Evolutionary conservation across 2,797 vertebrate species (phyloP).

Genomic region (Ficedula albicollis): DNA sequence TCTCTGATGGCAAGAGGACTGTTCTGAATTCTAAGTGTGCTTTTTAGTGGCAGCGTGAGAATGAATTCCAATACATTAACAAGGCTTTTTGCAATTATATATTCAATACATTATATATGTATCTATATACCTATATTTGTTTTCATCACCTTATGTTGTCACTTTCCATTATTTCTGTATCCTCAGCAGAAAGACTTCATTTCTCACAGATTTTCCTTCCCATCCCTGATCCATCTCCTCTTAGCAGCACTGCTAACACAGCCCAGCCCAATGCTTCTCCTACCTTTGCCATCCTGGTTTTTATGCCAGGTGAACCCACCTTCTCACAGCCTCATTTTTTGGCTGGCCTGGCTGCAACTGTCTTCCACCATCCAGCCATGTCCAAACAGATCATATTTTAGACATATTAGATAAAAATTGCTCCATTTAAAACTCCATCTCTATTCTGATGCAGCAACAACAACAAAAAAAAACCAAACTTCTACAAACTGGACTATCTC

Average conservation of each 20-base stretch:
- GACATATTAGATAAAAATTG: not conserved
- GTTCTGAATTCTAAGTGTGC: slow-evolving; percentile 14
- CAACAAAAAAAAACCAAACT: not conserved
- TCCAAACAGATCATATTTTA: not conserved
- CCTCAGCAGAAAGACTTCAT: not conserved
- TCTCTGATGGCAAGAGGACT: slow-evolving; percentile 6
- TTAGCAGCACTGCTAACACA: not conserved
- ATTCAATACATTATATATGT: not conserved
- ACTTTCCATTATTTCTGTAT: not conserved
- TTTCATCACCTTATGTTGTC: not conserved
- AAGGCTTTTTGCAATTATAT: not conserved
- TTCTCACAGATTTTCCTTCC: not conserved
- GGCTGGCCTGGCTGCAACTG: not conserved
- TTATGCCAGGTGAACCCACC: not conserved
- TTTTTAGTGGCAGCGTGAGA: not conserved
- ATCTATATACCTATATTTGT: not conserved
- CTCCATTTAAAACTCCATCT: not conserved
- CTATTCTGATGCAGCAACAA: not conserved
- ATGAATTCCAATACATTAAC: slow-evolving; percentile 6
- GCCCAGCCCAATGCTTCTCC: not conserved
- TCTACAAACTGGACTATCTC: not conserved
- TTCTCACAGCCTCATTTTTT: not conserved
- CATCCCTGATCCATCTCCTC: not conserved
- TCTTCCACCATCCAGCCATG: not conserved
- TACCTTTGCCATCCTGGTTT: not conserved